Conservation (phyloP, 2,888 invertebrate genomes). For the Plemyria rubiginata region DNA sequence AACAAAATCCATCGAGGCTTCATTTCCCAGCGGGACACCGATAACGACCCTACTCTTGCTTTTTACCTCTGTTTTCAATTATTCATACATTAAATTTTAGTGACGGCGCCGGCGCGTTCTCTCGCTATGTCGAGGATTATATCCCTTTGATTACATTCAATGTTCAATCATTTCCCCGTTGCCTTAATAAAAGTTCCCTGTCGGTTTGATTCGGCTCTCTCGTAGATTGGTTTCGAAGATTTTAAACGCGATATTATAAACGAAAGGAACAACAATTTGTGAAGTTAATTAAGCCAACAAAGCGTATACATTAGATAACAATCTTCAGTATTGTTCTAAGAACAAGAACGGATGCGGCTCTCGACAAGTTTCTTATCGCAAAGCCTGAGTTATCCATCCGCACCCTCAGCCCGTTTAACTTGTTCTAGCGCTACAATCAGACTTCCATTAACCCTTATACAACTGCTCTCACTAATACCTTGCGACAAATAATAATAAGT, state of each 20-base stretch:
- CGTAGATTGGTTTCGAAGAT: slow-evolving; percentile 54
- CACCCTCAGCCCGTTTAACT: slow-evolving; percentile 53
- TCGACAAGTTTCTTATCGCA: slow-evolving; percentile 69
- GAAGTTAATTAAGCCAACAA: slow-evolving; percentile 75
- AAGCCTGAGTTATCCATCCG: slow-evolving; percentile 61
- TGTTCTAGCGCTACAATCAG: slow-evolving; percentile 49
- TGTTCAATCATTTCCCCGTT: slow-evolving; percentile 60
- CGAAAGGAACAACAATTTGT: slow-evolving; percentile 66
- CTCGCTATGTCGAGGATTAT: slow-evolving; percentile 57
- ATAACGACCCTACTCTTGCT: slow-evolving; percentile 74
- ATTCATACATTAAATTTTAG: slow-evolving; percentile 75
- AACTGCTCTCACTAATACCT: slow-evolving; percentile 49
- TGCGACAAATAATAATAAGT: slow-evolving; percentile 41
- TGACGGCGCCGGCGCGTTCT: slow-evolving; percentile 43
- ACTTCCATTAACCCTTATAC: slow-evolving; percentile 48
- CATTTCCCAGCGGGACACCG: slow-evolving; percentile 70
- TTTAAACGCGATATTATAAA: slow-evolving; percentile 55
- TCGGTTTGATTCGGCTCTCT: slow-evolving; percentile 44
- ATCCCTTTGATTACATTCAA: slow-evolving; percentile 63
- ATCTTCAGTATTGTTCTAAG: slow-evolving; percentile 69
- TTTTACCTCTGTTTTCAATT: slow-evolving; percentile 77
- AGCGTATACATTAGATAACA: slow-evolving; percentile 66
- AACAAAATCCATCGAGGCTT: slow-evolving; percentile 64
- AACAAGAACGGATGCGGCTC: slow-evolving; percentile 61
- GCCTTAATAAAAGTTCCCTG: slow-evolving; percentile 53